A percentile compares a stretch with the other conserved stretches of the same genome.
Conservation (phyloP, 2,797 vertebrate genomes). For the Pteronotus mesoamericanus region DNA sequence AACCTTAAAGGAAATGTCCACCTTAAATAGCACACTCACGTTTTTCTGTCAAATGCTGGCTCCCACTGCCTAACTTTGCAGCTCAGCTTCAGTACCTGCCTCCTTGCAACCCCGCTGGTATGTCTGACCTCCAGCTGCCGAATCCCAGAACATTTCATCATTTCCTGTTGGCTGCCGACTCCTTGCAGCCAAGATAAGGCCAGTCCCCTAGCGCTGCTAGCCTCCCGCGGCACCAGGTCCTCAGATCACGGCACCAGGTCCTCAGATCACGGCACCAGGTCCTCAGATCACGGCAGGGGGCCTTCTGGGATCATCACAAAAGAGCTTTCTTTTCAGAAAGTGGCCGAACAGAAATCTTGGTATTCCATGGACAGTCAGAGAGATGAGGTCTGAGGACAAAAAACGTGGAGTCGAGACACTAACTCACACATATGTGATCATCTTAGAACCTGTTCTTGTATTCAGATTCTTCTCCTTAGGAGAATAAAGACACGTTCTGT, state of each 20-base stretch:
- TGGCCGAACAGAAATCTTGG: neutral
- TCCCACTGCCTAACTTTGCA: neutral
- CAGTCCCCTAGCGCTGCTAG: conserved; percentile 34
- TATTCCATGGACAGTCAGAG: neutral
- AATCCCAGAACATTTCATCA: conserved; percentile 64
- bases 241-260: too few species aligned
- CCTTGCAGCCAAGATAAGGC: conserved; percentile 58
- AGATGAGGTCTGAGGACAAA: neutral
- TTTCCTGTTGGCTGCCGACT: conserved; percentile 76
- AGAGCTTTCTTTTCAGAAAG: neutral
- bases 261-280: too few species aligned
- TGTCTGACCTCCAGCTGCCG: conserved; percentile 41
- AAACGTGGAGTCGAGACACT: neutral
- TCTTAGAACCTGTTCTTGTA: neutral
- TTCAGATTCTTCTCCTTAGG: neutral
- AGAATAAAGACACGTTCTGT: neutral
- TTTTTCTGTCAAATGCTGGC: neutral
- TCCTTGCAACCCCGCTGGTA: neutral
- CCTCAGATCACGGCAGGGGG: neutral
- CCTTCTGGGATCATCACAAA: neutral
- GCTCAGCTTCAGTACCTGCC: conserved; percentile 54
- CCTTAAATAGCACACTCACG: neutral
- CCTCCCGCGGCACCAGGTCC: neutral
- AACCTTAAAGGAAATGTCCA: neutral
- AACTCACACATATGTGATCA: neutral